Conservation (phyloP, 2,113 vertebrate species). For the Ciconia stormi region DNA sequence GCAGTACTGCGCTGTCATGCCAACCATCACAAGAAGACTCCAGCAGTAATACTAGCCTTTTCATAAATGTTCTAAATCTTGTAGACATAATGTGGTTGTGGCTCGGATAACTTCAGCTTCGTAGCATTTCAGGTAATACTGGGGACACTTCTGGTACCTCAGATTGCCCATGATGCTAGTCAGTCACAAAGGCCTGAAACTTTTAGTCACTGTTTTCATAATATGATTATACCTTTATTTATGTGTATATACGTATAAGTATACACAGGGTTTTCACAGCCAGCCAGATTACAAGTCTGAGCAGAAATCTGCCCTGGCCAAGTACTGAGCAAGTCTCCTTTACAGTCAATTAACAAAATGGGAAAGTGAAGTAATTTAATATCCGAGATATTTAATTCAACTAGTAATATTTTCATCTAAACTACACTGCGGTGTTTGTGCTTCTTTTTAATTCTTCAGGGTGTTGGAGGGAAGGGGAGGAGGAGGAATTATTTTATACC, state of each 20-base stretch:
- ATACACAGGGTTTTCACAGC: neutral
- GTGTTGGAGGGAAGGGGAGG: neutral
- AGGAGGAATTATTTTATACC: neutral
- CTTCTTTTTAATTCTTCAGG: neutral
- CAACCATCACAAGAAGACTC: neutral
- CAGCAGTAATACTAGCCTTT: neutral
- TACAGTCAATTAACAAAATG: neutral
- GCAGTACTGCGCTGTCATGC: neutral
- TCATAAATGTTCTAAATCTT: neutral
- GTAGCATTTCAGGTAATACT: neutral
- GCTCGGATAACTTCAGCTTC: neutral
- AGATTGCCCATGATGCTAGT: neutral
- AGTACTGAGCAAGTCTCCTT: neutral
- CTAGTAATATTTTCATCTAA: neutral
- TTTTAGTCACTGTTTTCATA: neutral
- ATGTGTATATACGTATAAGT: neutral
- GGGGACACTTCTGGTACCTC: neutral
- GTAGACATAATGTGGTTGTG: neutral
- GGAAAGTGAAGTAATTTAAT: neutral
- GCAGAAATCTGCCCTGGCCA: neutral
- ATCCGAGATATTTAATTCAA: neutral
- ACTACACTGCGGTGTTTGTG: neutral
- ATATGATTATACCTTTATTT: neutral
- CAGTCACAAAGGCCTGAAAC: neutral
- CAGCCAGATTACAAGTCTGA: neutral